These are phyloP conservation scores for Styela clava DNA, from an alignment of 23 tunicate genomes.

Conservation along the genomic window DNA sequence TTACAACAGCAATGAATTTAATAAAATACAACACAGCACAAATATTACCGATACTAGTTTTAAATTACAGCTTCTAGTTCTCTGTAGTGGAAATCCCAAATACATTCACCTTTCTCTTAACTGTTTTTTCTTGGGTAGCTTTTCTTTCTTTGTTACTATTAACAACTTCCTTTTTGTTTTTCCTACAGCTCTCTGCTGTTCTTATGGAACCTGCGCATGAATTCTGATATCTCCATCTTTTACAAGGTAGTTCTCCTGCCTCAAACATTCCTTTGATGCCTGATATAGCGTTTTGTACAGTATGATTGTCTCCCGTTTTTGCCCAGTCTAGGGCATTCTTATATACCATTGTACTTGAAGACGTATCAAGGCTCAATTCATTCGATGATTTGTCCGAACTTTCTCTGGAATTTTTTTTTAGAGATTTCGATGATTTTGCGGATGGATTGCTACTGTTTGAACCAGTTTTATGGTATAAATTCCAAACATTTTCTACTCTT, in stretches of 20 bases:
- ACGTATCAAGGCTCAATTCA: too few species aligned
- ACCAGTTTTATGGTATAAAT: too few species aligned
- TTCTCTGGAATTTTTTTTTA: too few species aligned
- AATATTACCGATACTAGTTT: neutral
- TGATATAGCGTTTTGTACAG: neutral
- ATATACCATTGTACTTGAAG: neutral
- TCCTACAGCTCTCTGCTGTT: neutral
- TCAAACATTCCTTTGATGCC: conserved; percentile 35
- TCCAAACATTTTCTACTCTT: too few species aligned
- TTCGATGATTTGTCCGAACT: too few species aligned
- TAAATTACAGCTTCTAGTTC: neutral
- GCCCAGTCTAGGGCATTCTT: conserved; percentile 18
- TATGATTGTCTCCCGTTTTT: neutral
- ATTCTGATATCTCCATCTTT: conserved; percentile 39
- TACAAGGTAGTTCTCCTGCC: conserved; percentile 48
- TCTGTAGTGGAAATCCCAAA: neutral
- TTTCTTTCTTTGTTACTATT: neutral
- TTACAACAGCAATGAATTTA: too few species aligned
- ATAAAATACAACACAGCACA: neutral
- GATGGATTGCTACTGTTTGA: too few species aligned
- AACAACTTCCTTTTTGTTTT: neutral
- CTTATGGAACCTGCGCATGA: neutral
- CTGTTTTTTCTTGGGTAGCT: neutral
- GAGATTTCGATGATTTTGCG: too few species aligned
- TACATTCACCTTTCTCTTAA: neutral